phyloP scores from a whole-genome alignment of 2,797 vertebrate species.

The Ceryle rudis region DNA sequence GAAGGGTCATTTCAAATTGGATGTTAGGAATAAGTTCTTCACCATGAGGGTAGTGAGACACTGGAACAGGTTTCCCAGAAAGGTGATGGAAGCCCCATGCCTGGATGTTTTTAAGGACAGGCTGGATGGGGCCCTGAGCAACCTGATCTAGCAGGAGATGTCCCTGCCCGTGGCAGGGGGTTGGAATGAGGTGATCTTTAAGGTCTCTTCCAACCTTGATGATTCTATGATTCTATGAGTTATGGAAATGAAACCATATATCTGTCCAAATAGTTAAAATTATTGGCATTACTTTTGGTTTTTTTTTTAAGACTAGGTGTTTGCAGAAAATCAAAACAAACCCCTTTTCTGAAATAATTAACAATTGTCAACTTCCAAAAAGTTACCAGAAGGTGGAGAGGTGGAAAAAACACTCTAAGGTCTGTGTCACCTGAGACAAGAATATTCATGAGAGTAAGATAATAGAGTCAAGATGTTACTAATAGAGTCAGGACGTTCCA shows the following conservation, averaged over 20 bases:
- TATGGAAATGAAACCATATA: neutral
- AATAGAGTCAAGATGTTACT: neutral
- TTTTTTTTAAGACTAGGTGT: neutral
- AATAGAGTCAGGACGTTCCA: neutral
- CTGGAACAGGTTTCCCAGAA: too few species aligned
- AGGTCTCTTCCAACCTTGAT: too few species aligned
- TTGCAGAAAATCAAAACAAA: neutral
- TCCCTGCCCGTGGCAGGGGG: too few species aligned
- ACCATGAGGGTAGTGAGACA: too few species aligned
- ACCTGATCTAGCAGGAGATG: too few species aligned
- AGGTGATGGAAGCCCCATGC: too few species aligned
- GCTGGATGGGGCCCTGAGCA: too few species aligned
- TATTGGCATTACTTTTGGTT: fast-evolving
- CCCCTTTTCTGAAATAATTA: neutral
- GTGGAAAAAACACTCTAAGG: neutral
- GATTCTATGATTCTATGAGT: neutral
- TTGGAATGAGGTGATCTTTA: too few species aligned
- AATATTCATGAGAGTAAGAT: neutral
- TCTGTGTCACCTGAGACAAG: neutral
- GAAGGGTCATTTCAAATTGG: too few species aligned
- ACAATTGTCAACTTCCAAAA: neutral
- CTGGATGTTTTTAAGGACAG: too few species aligned
- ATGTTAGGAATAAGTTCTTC: too few species aligned
- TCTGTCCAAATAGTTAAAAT: neutral
- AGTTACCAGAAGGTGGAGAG: neutral